Evolutionary conservation across 2,888 invertebrate genomes (phyloP), one percentile per base, ranked within the genome.

Genomic region (Euphydryas editha): DNA sequence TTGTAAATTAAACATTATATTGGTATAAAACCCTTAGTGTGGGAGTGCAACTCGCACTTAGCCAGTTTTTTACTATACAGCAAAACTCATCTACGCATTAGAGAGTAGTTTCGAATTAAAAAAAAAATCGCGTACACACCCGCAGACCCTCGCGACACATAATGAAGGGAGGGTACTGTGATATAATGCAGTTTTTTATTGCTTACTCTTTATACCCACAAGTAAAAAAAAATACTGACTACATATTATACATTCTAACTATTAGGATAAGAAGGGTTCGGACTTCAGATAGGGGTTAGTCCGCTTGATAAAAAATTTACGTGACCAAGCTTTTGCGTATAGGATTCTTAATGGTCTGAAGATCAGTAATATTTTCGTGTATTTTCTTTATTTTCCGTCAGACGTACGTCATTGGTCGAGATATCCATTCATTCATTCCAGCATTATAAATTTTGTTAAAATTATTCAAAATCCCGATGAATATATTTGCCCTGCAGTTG

Each of bases 101-200:
- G 67, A 68, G 64, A 69, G 71, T 66, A 68, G 68, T 61, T 56
- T 67, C 74, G 77, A 30, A 51, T 51, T n/a, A 54, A 76, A 78
- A 82, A 84, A 78, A 79, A 63, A 60, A 75, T 78, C 80, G 81
- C 85, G 82, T 85, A 81, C 76, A 76, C 72, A 73, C 73, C 68
- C 70, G 54, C 65, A 67, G 79, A 83, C 90, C 91, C 91, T 84
- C 83, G 80, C 83, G 84, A 82, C 87, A 83, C 81, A 82, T 89
- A 88, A 90, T 87, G 88, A 88, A 86, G 87, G 90, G 90, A 87
- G 90, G 89, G 87, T 82, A 85, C 81, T 77, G 85, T 90, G 91
- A 91, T 92, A 92, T 92, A 92, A 91, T 92, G 92, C 91, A 90
- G 85, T 92, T 92, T 92, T 92, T 92, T 92, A 91, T 91, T 90